Evolutionary conservation across 2,888 invertebrate genomes (phyloP).

Genomic region (Agrotis segetum): DNA sequence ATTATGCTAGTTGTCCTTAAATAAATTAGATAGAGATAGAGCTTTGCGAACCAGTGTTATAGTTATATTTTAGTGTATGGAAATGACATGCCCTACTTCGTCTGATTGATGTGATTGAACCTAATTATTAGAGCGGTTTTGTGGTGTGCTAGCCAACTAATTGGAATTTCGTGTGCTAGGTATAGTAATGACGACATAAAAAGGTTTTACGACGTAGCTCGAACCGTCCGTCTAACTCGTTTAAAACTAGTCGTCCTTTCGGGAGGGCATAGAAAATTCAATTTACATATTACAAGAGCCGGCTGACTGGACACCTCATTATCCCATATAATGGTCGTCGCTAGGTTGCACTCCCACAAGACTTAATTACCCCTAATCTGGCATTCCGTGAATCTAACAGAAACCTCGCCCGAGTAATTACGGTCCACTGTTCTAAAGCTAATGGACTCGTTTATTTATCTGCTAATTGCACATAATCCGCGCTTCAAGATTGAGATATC

Average conservation of each 20-base stretch:
- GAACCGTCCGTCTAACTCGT: constrained; percentile 60
- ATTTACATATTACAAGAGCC: constrained; percentile 87
- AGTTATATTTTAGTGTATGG: constrained; percentile 7
- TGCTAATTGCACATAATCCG: constrained; percentile 78
- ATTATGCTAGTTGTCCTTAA: constrained; percentile 24
- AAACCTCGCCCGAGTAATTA: constrained; percentile 84
- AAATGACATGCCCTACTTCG: constrained; percentile 22
- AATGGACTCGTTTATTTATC: constrained; percentile 86
- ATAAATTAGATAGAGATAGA: constrained; percentile 29
- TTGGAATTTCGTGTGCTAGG: constrained; percentile 20
- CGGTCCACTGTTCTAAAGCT: constrained; percentile 83
- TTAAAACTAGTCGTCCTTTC: constrained; percentile 74
- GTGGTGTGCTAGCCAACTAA: constrained; percentile 5
- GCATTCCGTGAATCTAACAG: constrained; percentile 85
- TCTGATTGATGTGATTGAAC: constrained; percentile 45
- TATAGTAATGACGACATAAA: constrained; percentile 23
- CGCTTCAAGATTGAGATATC: constrained; percentile 63
- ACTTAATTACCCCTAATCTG: constrained; percentile 89
- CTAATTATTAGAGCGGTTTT: constrained; percentile 34
- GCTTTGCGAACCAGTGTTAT: constrained; percentile 12
- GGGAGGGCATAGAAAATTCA: constrained; percentile 83
- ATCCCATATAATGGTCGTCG: constrained; percentile 86
- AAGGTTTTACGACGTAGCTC: constrained; percentile 22
- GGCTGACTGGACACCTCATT: constrained; percentile 88
- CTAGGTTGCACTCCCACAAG: constrained; percentile 84